Evolutionary conservation across 1,140 invertebrate species (phyloP), one percentile per base, ranked within the genome.

Genomic region (Tetramorium alpestre): DNA sequence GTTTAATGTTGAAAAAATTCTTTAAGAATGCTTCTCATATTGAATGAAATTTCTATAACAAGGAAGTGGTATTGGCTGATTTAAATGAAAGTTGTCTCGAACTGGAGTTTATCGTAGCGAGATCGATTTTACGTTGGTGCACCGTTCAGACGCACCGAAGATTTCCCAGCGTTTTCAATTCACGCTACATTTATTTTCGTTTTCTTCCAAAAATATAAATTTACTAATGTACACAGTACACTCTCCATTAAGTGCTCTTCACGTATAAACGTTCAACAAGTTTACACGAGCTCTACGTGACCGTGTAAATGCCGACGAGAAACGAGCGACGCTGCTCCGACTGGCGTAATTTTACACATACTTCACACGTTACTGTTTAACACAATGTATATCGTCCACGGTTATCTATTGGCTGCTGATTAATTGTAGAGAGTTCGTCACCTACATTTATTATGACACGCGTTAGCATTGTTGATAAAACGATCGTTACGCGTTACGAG

Each of bases 141-240:
- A 8, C 11, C 7, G 22, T 81, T 51, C 49, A 51, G 28, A 47
- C 72, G 56, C 58, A 47, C 47, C 58, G 64, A 47, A 82, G 67
- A 85, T 75, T 70, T 72, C 8, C 13, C 38, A 22, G 16, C 58
- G 64, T 69, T 49, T 60, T 28, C 41, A 38, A 38, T 81, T 62
- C 18, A 56, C 62, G 76, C 81, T 69, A 75, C 38, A 25, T 58
- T 89, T 86, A 86, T 89, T 88, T 91, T 89, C 90, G 86, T 89
- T 86, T 88, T 91, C 80, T 91, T 94, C 94, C 94, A 94, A 94
- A 94, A 94, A 94, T 94, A 94, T 94, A 94, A 94, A 94, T 94
- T 94, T 92, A 91, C 91, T 92, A 91, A 92, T 94, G 87, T 92
- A 94, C 92, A 94, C 92, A 93, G 86, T 93, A 92, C 91, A 92